phyloP scores from a whole-genome alignment of 2,113 vertebrate genomes.

The Zeus faber region DNA sequence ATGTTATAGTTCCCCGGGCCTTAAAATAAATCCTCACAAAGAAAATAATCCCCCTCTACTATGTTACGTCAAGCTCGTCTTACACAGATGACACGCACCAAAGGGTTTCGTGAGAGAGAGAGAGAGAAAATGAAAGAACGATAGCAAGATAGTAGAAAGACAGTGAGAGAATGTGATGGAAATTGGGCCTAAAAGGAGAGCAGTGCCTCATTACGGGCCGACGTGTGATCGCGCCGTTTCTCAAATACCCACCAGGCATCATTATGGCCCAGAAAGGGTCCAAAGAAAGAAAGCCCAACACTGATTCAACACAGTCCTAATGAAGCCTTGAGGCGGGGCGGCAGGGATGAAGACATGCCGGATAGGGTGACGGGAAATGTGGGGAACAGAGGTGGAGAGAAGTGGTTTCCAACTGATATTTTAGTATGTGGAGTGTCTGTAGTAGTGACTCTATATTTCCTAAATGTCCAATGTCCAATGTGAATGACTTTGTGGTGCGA shows the following conservation, averaged over 20 bases:
- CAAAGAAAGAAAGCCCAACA: constrained; percentile 56
- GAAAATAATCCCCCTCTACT: constrained; percentile 1
- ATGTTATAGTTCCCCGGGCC: too few relatives aligned
- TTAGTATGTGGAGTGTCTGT: not conserved
- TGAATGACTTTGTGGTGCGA: not conserved
- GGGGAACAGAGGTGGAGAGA: constrained; percentile 26
- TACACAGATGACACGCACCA: constrained; percentile 10
- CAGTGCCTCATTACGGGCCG: constrained; percentile 52
- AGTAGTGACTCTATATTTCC: not conserved
- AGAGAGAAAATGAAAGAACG: not conserved
- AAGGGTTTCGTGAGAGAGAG: not conserved
- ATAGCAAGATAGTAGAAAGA: constrained; percentile 2
- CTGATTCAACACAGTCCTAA: constrained; percentile 59
- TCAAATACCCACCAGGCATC: constrained; percentile 68
- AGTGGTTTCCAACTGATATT: not conserved
- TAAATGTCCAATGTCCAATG: too few relatives aligned
- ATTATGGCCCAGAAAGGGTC: constrained; percentile 63
- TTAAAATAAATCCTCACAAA: not conserved
- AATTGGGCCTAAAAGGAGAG: constrained; percentile 39
- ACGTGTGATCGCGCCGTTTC: constrained; percentile 48
- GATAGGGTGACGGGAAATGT: constrained; percentile 36
- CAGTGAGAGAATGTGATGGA: constrained; percentile 27
- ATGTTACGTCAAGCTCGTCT: constrained; percentile 38
- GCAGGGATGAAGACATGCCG: constrained; percentile 24
- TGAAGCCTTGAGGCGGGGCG: constrained; percentile 56